phyloP scores from a whole-genome alignment of 2,888 invertebrate genomes.

The Cinara cedri region DNA sequence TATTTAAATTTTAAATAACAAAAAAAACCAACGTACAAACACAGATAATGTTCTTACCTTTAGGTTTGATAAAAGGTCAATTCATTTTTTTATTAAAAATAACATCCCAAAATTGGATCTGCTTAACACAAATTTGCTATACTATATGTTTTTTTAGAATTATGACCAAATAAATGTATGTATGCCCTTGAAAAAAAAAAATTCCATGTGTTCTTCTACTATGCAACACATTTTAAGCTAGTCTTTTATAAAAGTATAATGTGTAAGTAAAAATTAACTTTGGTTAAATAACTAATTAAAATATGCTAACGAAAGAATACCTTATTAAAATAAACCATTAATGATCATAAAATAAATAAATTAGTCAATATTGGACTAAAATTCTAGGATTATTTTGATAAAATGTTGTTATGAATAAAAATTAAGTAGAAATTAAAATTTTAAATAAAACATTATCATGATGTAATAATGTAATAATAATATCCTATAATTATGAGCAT shows the following conservation, averaged over 20 bases:
- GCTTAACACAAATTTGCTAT: too few relatives aligned
- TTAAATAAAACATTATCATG: not conserved
- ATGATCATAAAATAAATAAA: not conserved
- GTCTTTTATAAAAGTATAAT: conserved; percentile 38
- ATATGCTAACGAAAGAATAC: too few relatives aligned
- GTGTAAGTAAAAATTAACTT: conserved; percentile 40
- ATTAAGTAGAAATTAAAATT: not conserved
- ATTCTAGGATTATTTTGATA: not conserved
- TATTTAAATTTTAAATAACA: too few relatives aligned
- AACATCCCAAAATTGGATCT: too few relatives aligned
- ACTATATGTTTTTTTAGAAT: too few relatives aligned
- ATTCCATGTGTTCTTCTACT: not conserved
- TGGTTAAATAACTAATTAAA: conserved; percentile 36
- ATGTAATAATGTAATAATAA: not conserved
- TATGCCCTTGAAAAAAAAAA: too few relatives aligned
- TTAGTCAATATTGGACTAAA: not conserved
- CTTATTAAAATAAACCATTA: too few relatives aligned
- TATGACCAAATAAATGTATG: too few relatives aligned
- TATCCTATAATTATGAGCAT: not conserved
- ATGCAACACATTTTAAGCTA: conserved; percentile 1
- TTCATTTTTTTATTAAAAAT: too few relatives aligned
- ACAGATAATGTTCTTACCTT: too few relatives aligned
- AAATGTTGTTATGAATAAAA: not conserved
- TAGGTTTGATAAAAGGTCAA: too few relatives aligned
- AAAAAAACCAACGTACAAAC: not conserved